Percentiles rank a stretch among this genome's conserved stretches.
phyloP scores from a whole-genome alignment of 2,113 vertebrate genomes.

The Aix galericulata region DNA sequence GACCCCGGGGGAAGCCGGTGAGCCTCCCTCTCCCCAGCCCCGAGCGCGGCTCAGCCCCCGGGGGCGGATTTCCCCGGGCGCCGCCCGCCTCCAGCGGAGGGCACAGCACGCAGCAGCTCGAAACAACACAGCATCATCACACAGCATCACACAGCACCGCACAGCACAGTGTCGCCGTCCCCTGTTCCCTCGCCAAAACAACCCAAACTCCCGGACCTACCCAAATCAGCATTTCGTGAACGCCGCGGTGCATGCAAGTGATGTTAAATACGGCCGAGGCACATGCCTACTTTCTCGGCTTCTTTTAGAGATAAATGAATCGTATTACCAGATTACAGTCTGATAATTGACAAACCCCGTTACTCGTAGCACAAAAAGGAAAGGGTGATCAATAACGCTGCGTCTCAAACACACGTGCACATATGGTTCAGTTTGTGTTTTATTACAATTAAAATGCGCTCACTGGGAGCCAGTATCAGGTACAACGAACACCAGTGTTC shows the following conservation, averaged over 20 bases:
- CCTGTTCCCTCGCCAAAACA: background rate
- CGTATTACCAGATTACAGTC: background rate
- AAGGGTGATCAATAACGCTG: background rate
- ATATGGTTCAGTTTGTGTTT: conserved; percentile 41
- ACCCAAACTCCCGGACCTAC: background rate
- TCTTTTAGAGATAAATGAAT: background rate
- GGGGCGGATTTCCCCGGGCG: background rate
- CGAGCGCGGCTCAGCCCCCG: background rate
- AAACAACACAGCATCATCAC: too few species aligned
- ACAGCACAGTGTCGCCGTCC: background rate
- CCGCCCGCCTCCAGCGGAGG: background rate
- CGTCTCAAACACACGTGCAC: conserved; percentile 12
- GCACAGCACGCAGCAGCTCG: background rate
- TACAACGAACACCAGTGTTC: background rate
- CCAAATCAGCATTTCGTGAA: background rate
- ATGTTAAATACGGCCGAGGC: background rate
- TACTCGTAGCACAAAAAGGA: conserved; percentile 11
- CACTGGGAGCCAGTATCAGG: background rate
- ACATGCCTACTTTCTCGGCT: background rate
- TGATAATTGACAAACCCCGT: background rate
- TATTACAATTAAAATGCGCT: conserved; percentile 40
- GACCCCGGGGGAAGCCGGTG: too few species aligned
- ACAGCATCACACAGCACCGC: background rate
- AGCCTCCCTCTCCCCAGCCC: background rate
- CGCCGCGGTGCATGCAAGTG: background rate